A percentile compares a stretch with the other conserved stretches of the same genome.
Conservation (phyloP, 2,888 invertebrate species). For the Hydrotaea diabolus region DNA sequence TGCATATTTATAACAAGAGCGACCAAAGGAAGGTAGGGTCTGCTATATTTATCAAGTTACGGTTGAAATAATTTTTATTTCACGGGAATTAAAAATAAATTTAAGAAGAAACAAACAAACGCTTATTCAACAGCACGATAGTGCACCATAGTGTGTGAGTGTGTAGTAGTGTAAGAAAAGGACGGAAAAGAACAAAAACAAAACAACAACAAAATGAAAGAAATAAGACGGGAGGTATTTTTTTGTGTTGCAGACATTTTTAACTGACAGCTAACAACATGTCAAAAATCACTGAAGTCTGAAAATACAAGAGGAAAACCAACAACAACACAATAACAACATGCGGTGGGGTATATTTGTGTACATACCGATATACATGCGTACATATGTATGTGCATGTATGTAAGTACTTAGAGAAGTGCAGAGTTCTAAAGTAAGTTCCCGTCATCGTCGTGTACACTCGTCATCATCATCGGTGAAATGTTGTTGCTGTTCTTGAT, state of each 20-base stretch:
- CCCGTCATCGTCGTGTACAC: neutral
- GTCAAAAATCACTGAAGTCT: slow-evolving; percentile 68
- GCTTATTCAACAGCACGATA: neutral
- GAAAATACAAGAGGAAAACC: slow-evolving; percentile 59
- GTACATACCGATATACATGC: too few relatives aligned
- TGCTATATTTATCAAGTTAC: slow-evolving; percentile 5
- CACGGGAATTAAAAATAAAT: slow-evolving; percentile 25
- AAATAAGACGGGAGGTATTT: slow-evolving; percentile 17
- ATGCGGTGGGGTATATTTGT: slow-evolving; percentile 18
- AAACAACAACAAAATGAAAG: neutral
- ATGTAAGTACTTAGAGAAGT: neutral
- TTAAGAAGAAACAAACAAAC: neutral
- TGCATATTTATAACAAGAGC: too few relatives aligned
- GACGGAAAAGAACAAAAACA: neutral
- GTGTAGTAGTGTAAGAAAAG: neutral
- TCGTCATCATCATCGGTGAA: neutral
- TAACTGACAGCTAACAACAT: slow-evolving; percentile 68
- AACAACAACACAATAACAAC: slow-evolving; percentile 43
- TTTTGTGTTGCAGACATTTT: slow-evolving; percentile 59
- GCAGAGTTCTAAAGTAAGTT: neutral
- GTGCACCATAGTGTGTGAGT: too few relatives aligned
- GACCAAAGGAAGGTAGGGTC: too few relatives aligned
- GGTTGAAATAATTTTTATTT: slow-evolving; percentile 17
- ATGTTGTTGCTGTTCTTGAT: neutral
- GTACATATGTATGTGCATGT: too few relatives aligned